Conservation (phyloP, 2,888 invertebrate genomes). For the Mythimna pallens region DNA sequence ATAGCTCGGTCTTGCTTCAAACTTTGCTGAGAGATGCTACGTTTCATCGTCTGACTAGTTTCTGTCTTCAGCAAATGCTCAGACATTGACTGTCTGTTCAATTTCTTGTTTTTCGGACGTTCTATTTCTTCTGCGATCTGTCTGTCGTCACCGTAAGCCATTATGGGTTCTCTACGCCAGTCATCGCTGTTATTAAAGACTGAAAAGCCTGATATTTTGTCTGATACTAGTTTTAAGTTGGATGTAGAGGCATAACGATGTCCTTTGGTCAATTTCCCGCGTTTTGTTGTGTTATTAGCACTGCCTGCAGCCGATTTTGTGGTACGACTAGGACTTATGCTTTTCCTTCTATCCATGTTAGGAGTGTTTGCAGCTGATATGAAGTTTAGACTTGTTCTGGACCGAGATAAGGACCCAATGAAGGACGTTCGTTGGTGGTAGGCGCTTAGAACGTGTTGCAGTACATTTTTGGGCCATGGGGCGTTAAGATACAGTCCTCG, state of each 20-base stretch:
- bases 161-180: conserved; percentile 80
- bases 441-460: conserved; percentile 82
- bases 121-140: conserved; percentile 72
- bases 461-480: conserved; percentile 86
- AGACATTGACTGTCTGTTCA: conserved; percentile 81
- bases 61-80: conserved; percentile 76
- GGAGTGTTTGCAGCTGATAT: conserved; percentile 79
- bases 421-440: conserved; percentile 86
- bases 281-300: conserved; percentile 75
- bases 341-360: conserved; percentile 77
- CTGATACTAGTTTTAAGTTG: conserved; percentile 83
- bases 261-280: conserved; percentile 78
- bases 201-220: conserved; percentile 86
- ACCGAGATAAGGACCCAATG: conserved; percentile 89
- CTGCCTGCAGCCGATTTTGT: conserved; percentile 78
- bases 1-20: conserved; percentile 83
- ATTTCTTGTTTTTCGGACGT: conserved; percentile 68
- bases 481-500: conserved; percentile 77
- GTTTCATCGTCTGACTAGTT: conserved; percentile 66
- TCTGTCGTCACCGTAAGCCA: conserved; percentile 80
- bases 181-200: conserved; percentile 80
- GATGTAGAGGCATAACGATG: conserved; percentile 83
- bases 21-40: conserved; percentile 84
- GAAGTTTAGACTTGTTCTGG: conserved; percentile 89
- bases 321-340: conserved; percentile 78